A percentile compares a stretch with the other conserved stretches of the same genome.
Conservation (phyloP, 2,797 vertebrate species). For the Labeo calbasu region DNA sequence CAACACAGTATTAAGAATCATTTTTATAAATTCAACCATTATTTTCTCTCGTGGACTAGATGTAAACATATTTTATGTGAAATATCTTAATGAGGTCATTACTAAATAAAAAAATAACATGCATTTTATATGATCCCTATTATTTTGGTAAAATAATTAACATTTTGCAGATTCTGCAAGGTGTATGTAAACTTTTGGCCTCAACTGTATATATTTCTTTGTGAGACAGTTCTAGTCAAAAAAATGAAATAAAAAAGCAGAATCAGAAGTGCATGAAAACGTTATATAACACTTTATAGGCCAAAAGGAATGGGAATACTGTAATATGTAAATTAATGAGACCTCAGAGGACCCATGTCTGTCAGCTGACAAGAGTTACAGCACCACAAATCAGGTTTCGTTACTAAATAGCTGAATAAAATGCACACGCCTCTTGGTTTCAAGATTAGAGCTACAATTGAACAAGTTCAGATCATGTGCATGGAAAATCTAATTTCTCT, state of each 20-base stretch:
- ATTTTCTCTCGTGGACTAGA: too few relatives aligned
- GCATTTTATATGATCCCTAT: too few relatives aligned
- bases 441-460: constrained; percentile 67
- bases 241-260: not conserved
- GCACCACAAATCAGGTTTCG: constrained; percentile 51
- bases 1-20: too few relatives aligned
- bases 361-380: constrained; percentile 66
- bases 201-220: too few relatives aligned
- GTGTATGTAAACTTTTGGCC: too few relatives aligned
- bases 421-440: constrained; percentile 63
- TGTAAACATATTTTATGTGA: too few relatives aligned
- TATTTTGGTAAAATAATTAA: too few relatives aligned
- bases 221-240: not conserved
- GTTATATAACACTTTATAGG: not conserved
- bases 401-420: constrained; percentile 71
- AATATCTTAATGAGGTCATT: too few relatives aligned
- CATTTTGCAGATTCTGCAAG: too few relatives aligned
- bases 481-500: constrained; percentile 56
- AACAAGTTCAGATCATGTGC: constrained; percentile 72
- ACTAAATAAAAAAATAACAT: too few relatives aligned
- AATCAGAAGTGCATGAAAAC: not conserved
- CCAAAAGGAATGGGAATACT: not conserved
- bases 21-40: too few relatives aligned
- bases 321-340: constrained; percentile 19
- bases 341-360: constrained; percentile 12